Base-by-base conservation (phyloP, 2,113 vertebrate species). In the Pterocles burchelli region DNA sequence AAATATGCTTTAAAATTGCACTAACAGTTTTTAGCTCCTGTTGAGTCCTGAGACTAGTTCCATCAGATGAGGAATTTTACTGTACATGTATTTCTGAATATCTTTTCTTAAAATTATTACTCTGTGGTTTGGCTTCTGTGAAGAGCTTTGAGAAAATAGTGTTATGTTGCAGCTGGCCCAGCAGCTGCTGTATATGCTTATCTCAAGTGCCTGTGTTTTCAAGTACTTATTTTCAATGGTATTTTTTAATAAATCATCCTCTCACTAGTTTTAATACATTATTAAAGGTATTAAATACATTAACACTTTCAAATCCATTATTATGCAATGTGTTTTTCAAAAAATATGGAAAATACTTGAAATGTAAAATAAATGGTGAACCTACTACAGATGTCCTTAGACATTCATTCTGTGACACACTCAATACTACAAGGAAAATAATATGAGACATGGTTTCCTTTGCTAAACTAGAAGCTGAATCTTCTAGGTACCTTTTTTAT, bases 341-440 rank as follows among this genome's bases (percentile, higher is more conserved):
- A 91, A 93, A 72, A 65, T 58, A 79, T 66, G 24, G 43, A 91
- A 51, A 85, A 82, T 51, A 92, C 85, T 96, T 95, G 78, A 85
- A 87, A 88, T 66, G 26, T 85, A 76, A 94, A 86, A 88, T 89
- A 91, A 95, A 91, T 62, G 68, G 15, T 90, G 92, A 91, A 94
- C 70, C 93, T 94, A 78, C 63, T 95, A 94, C 89, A 97, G 80
- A 95, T 95, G 91, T 96, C 94, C 90, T 77, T 74, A 66, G 72
- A 88, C 87, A 91, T 92, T 93, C 86, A 94, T 91, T 36, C 51
- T 90, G 65, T 94, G 88, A 76, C 70, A 89, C 26, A 82, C 41
- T 95, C 28, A 20, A 13, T 83, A 41, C 38, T 83, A 88, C 74
- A 43, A 26, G 67, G 59, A 93, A 78, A 97, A 80, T 94, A 65